Evolutionary conservation across 2,797 vertebrate genomes (phyloP).

Genomic region (Betta splendens): DNA sequence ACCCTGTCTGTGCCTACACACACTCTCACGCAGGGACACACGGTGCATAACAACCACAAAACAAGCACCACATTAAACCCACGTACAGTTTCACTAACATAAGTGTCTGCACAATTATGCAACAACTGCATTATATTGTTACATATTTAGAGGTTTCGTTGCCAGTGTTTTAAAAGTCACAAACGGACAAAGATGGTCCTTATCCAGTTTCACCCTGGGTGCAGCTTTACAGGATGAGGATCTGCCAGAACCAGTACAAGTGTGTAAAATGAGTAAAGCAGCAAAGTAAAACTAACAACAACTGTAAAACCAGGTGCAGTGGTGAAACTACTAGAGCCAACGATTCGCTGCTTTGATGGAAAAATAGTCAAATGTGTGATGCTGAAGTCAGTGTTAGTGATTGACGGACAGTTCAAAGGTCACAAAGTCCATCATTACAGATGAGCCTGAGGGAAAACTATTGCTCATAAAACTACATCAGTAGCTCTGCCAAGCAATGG

Average conservation of each 20-base stretch:
- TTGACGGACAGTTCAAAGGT: too few relatives aligned
- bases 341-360: too few relatives aligned
- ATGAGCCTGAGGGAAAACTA: neutral
- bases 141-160: neutral
- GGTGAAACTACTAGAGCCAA: too few relatives aligned
- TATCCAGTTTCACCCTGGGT: too few relatives aligned
- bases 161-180: neutral
- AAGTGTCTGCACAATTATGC: neutral
- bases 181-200: too few relatives aligned
- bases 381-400: neutral
- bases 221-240: too few relatives aligned
- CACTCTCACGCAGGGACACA: neutral
- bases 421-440: neutral
- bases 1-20: constrained; percentile 17
- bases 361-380: too few relatives aligned
- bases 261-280: too few relatives aligned
- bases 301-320: too few relatives aligned
- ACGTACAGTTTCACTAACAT: neutral
- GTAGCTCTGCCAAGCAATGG: neutral
- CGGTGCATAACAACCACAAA: neutral
- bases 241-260: too few relatives aligned
- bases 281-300: too few relatives aligned
- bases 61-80: neutral
- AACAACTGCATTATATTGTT: neutral
- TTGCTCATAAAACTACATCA: neutral